phyloP scores from a whole-genome alignment of 2,113 vertebrate species.

The Rissa tridactyla region DNA sequence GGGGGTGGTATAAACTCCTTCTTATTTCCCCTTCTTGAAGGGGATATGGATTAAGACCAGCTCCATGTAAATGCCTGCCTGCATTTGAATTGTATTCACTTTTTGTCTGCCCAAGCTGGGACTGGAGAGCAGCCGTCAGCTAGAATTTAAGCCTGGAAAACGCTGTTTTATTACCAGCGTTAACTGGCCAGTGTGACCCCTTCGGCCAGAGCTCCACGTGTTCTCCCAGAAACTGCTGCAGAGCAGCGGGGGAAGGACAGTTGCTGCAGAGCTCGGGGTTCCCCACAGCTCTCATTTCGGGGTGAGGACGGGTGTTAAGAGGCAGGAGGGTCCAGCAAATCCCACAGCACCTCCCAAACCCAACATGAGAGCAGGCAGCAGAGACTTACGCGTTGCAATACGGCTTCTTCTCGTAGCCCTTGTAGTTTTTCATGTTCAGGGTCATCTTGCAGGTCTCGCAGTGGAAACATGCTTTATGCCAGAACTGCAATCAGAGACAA shows the following conservation, averaged over 20 bases:
- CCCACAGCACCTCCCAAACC: not conserved
- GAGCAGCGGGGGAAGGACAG: not conserved
- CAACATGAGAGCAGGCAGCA: not conserved
- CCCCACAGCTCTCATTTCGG: rapidly evolving
- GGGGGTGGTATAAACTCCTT: not conserved
- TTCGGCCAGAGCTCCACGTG: not conserved
- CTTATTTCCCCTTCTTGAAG: no score
- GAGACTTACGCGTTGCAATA: slow-evolving; percentile 83
- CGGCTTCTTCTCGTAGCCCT: slow-evolving; percentile 85
- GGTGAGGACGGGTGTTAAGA: no score
- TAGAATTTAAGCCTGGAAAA: not conserved
- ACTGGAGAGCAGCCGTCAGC: not conserved
- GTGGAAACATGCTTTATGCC: slow-evolving; percentile 85
- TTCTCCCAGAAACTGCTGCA: not conserved
- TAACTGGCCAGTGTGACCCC: not conserved
- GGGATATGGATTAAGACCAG: not conserved
- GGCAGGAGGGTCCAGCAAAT: not conserved
- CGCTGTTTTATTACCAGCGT: no score
- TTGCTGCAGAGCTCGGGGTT: not conserved
- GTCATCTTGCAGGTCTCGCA: slow-evolving; percentile 87
- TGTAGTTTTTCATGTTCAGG: slow-evolving; percentile 87
- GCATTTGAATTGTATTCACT: not conserved
- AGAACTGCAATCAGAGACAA: slow-evolving; percentile 66
- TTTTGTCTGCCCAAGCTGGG: not conserved
- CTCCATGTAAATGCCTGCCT: not conserved